phyloP scores from a whole-genome alignment of 2,797 vertebrate genomes.

The Simalia tracyae region DNA sequence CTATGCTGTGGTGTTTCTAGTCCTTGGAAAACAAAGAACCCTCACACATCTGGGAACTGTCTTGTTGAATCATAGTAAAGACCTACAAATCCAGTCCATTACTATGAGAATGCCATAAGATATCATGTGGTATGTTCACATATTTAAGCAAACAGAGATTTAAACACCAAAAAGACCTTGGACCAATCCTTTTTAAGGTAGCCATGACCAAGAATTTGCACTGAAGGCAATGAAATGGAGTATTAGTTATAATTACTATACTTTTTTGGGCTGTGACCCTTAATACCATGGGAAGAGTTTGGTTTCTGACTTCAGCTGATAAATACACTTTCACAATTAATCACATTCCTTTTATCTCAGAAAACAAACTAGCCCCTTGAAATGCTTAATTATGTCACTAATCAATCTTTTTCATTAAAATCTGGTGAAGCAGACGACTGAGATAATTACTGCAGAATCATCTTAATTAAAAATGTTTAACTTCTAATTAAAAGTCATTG shows the following conservation, averaged over 20 bases:
- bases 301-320: constrained; percentile 26
- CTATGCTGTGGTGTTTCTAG: no score
- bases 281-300: not conserved
- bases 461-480: constrained; percentile 94
- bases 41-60: not conserved
- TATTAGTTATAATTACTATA: not conserved
- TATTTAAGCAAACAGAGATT: not conserved
- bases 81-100: not conserved
- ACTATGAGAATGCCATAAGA: not conserved
- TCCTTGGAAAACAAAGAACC: no score
- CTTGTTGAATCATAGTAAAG: not conserved
- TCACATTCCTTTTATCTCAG: constrained; percentile 79
- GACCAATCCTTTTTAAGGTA: not conserved
- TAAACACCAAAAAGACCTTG: not conserved
- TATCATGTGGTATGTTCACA: not conserved
- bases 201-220: not conserved
- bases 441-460: constrained; percentile 87
- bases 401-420: constrained; percentile 89
- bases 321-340: constrained; percentile 73
- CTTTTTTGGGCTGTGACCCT: not conserved
- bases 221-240: not conserved
- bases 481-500: constrained; percentile 90
- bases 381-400: constrained; percentile 84
- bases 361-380: constrained; percentile 72
- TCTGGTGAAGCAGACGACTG: constrained; percentile 83